A percentile compares a stretch with the other conserved stretches of the same genome.
phyloP scores from a whole-genome alignment of 2,888 invertebrate species.

The Aromia moschata region DNA sequence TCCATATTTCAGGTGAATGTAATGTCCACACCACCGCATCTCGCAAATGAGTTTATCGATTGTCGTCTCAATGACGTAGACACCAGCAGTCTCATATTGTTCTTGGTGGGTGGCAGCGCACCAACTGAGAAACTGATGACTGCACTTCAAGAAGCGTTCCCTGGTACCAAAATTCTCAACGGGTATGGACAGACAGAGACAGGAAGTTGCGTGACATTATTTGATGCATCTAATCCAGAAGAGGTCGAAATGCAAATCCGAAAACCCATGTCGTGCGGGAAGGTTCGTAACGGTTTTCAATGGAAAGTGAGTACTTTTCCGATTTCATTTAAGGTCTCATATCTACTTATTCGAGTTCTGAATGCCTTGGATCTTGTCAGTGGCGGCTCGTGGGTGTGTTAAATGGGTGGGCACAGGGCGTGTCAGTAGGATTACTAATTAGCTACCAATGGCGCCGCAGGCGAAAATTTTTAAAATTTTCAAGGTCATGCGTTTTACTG shows the following conservation, averaged over 20 bases:
- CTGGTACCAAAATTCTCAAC: conserved; percentile 22
- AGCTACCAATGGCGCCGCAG: no score
- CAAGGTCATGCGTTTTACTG: no score
- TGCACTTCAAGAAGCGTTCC: conserved; percentile 22
- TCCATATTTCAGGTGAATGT: not conserved
- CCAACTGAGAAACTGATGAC: conserved; percentile 27
- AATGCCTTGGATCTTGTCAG: no score
- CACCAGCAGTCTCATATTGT: conserved; percentile 10
- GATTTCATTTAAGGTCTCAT: not conserved
- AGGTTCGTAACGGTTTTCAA: not conserved
- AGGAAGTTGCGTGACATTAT: not conserved
- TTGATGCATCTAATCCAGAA: not conserved
- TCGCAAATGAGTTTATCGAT: conserved; percentile 38
- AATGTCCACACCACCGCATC: conserved; percentile 40
- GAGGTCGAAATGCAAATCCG: not conserved
- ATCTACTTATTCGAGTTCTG: not conserved
- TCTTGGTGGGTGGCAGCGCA: conserved; percentile 24
- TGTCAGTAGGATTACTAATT: no score
- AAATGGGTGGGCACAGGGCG: no score
- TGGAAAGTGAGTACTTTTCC: not conserved
- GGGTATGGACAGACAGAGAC: not conserved
- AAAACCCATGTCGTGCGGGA: not conserved
- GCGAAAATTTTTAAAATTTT: no score
- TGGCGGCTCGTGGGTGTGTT: no score
- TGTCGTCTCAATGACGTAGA: conserved; percentile 24